Base-by-base conservation (phyloP, 2,113 vertebrate species). In the Prunella fulvescens region DNA sequence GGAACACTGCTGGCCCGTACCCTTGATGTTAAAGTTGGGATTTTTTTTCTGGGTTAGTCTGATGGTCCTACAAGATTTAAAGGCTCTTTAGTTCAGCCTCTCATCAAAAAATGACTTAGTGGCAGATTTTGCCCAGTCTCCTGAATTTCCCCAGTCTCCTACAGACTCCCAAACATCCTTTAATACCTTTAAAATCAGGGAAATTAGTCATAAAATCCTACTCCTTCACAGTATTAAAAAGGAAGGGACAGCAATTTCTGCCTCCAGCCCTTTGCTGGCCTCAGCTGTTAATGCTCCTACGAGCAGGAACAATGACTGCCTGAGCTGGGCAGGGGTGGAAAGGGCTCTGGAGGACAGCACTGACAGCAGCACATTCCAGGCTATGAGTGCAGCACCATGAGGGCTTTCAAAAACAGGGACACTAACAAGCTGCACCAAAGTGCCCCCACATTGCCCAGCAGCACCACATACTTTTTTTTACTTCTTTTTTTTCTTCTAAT, bases 291-390 rank as follows among this genome's bases (percentile, higher is more conserved):
- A 7, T 3, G 14, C 33, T 78, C 11, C 14, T 42, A 6, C 0
- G 0, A 71, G 57, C 3, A 12, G 53, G 28, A 80, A 1, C 29
- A 29, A 3, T 1, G 5, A 11, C 3, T 1, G 2, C 8, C 10
- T 1, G 4, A 51, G 39, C 39, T 0, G 3, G 40, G 48, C 47
- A 66, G 61, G 5, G 60, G 12, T 10, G 7, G 65, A 40, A 62
- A 10, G 2, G 5, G 39, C 39, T 67, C 37, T 0, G 5, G 58
- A 83, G 31, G 69, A 45, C 0, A 2, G 1, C 3, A 12, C 33
- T 17, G 42, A 7, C 3, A 31, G 56, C 56, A 77, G 57, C n/a
- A 62, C 48, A 16, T 47, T 58, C 79, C 54, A 14, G 37, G 9
- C 26, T 56, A 22, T 2, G 11, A 25, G 44, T 4, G 1, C 7